Evolutionary conservation across 2,113 vertebrate species (phyloP), one percentile per base, ranked within the genome.

Genomic region (Chinchilla lanigera): DNA sequence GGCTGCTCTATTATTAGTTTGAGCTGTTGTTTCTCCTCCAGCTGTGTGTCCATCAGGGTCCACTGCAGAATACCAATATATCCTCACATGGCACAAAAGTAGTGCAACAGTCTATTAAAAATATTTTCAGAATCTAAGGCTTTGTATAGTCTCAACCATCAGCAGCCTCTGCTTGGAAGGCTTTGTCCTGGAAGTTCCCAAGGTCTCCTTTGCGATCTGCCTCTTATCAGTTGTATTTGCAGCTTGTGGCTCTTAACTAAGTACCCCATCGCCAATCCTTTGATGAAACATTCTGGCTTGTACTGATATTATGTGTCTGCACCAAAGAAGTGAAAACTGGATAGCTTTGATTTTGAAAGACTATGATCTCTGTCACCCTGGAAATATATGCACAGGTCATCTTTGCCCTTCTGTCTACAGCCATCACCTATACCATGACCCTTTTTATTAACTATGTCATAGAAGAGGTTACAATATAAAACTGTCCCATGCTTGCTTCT

Each of bases 1-100:
- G 92, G 96, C 95, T 80, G 71, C 77, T 85, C 84, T 97, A 75
- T 95, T 97, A 95, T 97, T 96, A 97, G 93, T 71, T 71, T 90
- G 24, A 10, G 54, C 94, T 92, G 93, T 93, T 96, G 93, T 95
- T 96, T 96, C 93, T 97, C 67, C 83, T 94, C 95, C 97, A 97
- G 93, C 97, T 96, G 86, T 20, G 47, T 94, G 80, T 92, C 89
- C 81, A 44, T 82, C 90, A 83, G 82, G 88, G 41, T 78, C 82
- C 50, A 3, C 54, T 89, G 84, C 54, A 80, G 96, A 97, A 95
- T 84, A 86, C 41, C 87, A 93, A 6, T 81, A 92, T 95, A 91
- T 96, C 95, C 73, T 86, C 69, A 54, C 52, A n/a, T 47, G 89
- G 60, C 85, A 96, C 90, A 92, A 89, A 96, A 63, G 38, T 82